These are phyloP conservation scores for Hippasteria phrygiana DNA, from an alignment of 53 echinoderm and acorn worm species.

Conservation along the genomic window DNA sequence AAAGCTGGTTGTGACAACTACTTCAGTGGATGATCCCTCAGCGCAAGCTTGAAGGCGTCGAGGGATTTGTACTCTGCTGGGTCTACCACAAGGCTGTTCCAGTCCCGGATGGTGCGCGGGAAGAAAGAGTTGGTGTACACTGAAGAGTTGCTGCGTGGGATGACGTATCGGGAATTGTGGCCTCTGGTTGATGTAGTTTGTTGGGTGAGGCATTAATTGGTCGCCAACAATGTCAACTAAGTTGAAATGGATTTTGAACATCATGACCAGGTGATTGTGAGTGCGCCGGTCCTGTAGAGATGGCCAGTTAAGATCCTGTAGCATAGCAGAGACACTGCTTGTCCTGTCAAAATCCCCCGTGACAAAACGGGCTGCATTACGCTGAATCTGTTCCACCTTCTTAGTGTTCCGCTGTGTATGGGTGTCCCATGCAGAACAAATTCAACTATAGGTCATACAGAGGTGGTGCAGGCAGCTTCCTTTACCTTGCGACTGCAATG, in stretches of 20 bases:
- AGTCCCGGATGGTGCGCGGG: conserved; percentile 45
- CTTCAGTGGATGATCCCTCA: conserved; percentile 24
- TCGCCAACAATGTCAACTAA: conserved; percentile 12
- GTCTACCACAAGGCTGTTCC: conserved; percentile 29
- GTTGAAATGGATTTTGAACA: conserved; percentile 14
- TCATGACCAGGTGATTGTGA: neutral
- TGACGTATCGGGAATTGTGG: conserved; percentile 3
- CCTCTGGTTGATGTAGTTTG: conserved; percentile 34
- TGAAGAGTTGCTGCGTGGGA: conserved; percentile 4
- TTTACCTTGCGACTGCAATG: conserved; percentile 47
- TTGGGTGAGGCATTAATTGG: neutral
- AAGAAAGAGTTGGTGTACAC: conserved; percentile 29
- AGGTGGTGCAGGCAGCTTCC: conserved; percentile 59
- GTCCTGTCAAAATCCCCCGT: conserved; percentile 17
- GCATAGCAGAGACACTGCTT: conserved; percentile 30
- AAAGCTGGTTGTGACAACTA: conserved; percentile 6
- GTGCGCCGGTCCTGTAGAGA: conserved; percentile 32
- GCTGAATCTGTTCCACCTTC: conserved; percentile 33
- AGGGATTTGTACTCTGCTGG: conserved; percentile 29
- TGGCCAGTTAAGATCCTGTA: conserved; percentile 25
- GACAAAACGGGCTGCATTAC: conserved; percentile 29
- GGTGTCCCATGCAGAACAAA: conserved; percentile 49
- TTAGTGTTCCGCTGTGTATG: conserved; percentile 46
- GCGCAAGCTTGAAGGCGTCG: conserved; percentile 29
- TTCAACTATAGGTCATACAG: neutral